Base-by-base conservation (phyloP, 1,140 invertebrate genomes). In the Myzus persicae region DNA sequence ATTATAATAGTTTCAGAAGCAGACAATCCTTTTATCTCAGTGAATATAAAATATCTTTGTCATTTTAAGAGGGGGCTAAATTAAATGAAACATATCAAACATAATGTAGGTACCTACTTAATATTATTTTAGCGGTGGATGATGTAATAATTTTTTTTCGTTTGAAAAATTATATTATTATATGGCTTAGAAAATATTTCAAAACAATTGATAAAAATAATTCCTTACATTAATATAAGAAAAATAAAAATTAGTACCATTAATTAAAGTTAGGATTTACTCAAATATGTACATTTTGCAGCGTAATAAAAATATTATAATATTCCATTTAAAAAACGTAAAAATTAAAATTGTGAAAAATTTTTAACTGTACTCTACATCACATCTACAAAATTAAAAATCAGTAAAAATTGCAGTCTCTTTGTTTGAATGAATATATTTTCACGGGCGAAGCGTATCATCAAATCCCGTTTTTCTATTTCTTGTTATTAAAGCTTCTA, bases 81-180 rank as follows among this genome's bases (percentile, higher is more conserved):
- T 76, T 76, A 76, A 76, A 76, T 76, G 59, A 76, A n/a, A 76
- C 59, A 76, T 76, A 76, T 76, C 31, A n/a, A 76, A 76, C 14
- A n/a, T 76, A n/a, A 76, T 76, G 14, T 76, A 59, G 26, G 54
- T 59, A 18, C 48, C 48, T 51, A 51, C 1, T 4, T 51, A 5
- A 14, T 76, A n/a, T n/a, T 76, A 76, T 76, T 76, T 76, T 36
- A n/a, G 31, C 36, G 1, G n/a, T 6, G n/a, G 14, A 76, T n/a
- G 11, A 4, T 76, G n/a, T 36, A n/a, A 36, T 76, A 76, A 76
- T 76, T 5, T 76, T 76, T 59, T 76, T 76, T 76, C 0, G 14
- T n/a, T n/a, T 76, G 36, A n/a, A 76, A n/a, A 76, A n/a, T n/a
- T 14, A n/a, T 18, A n/a, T 76, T 6, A 76, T n/a, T 76, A 6